A percentile compares a stretch with the other conserved stretches of the same genome.
Conservation (phyloP, 2,797 vertebrate species). For the Spheniscus humboldti region DNA sequence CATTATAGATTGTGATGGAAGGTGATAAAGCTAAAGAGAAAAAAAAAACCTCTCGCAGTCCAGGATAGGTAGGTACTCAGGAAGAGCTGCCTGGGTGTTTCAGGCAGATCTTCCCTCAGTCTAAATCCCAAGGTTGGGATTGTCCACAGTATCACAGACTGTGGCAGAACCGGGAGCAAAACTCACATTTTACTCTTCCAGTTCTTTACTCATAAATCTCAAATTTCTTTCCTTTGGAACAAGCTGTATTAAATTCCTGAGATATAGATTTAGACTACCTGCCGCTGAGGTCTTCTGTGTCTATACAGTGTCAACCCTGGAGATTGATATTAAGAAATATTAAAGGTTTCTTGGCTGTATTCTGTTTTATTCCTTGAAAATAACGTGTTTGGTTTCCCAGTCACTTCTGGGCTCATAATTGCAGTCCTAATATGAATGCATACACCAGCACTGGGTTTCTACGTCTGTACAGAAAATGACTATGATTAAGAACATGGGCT, state of each 20-base stretch:
- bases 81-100: neutral
- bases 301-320: neutral
- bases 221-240: neutral
- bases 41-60: neutral
- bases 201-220: neutral
- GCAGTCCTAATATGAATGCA: constrained; percentile 46
- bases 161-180: neutral
- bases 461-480: constrained; percentile 38
- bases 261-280: neutral
- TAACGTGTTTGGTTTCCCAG: neutral
- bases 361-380: neutral
- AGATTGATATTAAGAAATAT: neutral
- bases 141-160: neutral
- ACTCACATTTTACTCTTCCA: neutral
- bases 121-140: neutral
- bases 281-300: neutral
- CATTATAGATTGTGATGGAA: neutral
- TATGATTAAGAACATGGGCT: constrained; percentile 59
- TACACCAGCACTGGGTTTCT: neutral
- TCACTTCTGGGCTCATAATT: neutral
- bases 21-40: neutral
- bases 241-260: neutral
- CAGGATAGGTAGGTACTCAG: neutral
- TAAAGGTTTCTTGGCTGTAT: neutral
- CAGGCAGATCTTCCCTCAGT: neutral